Conservation (phyloP, 2,888 invertebrate species). For the Schizaphis graminum region DNA sequence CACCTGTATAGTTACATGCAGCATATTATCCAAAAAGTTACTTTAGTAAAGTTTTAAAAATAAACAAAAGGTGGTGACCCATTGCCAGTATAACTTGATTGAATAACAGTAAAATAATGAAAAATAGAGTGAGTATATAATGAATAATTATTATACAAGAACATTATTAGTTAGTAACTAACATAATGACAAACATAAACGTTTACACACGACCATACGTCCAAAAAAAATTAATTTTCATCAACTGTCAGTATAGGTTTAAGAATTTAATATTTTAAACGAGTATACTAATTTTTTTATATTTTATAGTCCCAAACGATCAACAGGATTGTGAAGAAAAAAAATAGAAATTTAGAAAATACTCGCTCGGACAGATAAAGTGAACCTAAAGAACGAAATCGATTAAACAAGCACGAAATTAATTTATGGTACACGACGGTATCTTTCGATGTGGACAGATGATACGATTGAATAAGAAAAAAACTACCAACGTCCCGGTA, state of each 20-base stretch:
- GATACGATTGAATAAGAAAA: constrained; percentile 19
- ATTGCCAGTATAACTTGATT: not conserved
- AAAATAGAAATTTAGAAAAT: not conserved
- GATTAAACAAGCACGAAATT: constrained; percentile 33
- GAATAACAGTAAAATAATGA: not conserved
- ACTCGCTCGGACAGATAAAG: constrained; percentile 8
- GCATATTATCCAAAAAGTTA: not conserved
- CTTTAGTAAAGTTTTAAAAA: not conserved
- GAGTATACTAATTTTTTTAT: not conserved
- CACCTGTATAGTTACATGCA: not conserved
- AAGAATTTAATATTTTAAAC: not conserved
- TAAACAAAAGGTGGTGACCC: not conserved
- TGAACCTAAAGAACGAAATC: not conserved
- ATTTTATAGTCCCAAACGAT: constrained; percentile 1
- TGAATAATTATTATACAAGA: not conserved
- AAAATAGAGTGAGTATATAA: not conserved
- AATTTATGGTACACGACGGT: constrained; percentile 21
- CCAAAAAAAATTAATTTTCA: not conserved
- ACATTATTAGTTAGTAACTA: not conserved
- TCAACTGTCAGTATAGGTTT: not conserved
- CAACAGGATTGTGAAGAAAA: not conserved
- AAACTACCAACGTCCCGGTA: not conserved
- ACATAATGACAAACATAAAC: not conserved
- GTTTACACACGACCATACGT: not conserved
- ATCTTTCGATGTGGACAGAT: not conserved